These are phyloP conservation scores for Alexandromys fortis DNA, from an alignment of 2,113 vertebrate species.

Conservation along the genomic window DNA sequence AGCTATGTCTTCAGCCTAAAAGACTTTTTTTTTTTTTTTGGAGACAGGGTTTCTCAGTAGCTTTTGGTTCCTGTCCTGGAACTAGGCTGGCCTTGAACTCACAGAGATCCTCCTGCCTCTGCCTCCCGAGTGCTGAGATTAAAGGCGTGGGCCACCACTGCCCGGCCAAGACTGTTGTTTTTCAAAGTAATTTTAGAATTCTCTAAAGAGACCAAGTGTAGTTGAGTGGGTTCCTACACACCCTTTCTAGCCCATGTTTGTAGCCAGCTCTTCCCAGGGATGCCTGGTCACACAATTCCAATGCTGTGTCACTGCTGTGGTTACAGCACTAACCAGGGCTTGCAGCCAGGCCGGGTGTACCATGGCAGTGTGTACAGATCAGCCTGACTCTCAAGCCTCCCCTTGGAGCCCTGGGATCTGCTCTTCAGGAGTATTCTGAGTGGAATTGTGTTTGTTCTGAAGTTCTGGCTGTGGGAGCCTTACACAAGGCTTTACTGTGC, in stretches of 20 bases:
- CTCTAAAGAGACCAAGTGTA: not conserved
- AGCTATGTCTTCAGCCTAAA: not conserved
- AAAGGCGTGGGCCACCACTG: too few species aligned
- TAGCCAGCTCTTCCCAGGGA: not conserved
- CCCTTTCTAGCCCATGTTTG: not conserved
- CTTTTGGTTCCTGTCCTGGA: too few species aligned
- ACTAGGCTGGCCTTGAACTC: too few species aligned
- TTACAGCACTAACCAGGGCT: not conserved
- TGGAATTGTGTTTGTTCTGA: not conserved
- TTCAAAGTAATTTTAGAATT: not conserved
- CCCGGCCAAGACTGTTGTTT: not conserved
- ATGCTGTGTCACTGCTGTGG: not conserved
- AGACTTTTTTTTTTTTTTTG: not conserved
- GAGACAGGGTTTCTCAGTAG: too few species aligned
- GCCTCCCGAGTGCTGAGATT: too few species aligned
- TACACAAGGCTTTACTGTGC: not conserved
- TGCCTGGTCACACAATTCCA: not conserved
- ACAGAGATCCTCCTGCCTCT: too few species aligned
- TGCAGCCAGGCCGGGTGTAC: not conserved
- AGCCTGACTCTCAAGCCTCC: not conserved
- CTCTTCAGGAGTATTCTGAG: not conserved
- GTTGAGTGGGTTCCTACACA: not conserved
- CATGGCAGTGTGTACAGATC: not conserved
- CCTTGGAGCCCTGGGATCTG: not conserved
- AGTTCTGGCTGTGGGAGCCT: not conserved